Evolutionary conservation across 2,888 invertebrate genomes (phyloP), one percentile per base, ranked within the genome.

Genomic region (Cataglyphis livida): DNA sequence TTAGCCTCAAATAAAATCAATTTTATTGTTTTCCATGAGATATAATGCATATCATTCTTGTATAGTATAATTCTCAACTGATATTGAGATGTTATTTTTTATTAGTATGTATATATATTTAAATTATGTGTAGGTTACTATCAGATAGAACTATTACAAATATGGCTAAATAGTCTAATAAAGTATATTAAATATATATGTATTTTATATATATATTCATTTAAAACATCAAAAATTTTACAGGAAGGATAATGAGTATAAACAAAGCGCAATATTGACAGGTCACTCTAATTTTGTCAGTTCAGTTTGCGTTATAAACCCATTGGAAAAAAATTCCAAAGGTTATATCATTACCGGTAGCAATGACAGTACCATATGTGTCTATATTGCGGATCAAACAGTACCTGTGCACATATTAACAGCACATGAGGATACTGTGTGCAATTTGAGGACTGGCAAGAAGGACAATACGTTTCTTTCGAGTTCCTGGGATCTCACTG

Each of bases 401-500:
- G 95, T 96, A 66, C 97, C 98, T 0, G 95, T 97, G 48, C 95
- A 96, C 68, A 96, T 96, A 48, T 95, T 98, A 7, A 96, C 96
- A 90, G 98, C 98, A 0, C 98, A 99, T 93, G 96, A 96, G 88
- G 97, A 97, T 94, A 96, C 96, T 66, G 97, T 98, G 93, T 96
- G 96, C 86, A 95, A 95, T 93, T 95, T 96, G 4, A 93, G 92
- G 48, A 93, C 95, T 15, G 95, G 95, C 3, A 92, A 90, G 73
- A 88, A 89, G 68, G 93, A 95, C 79, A 95, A 95, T 32, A 94
- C 95, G 51, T 95, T 98, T 91, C 94, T 97, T 76, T 98, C 98
- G 92, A 98, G 98, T 61, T 99, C 99, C 66, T 99, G 99, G 99
- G 99, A 99, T 93, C 96, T 96, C 87, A 97, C 98, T 5, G 98